Conservation (phyloP, 2,888 invertebrate genomes). For the Chydorus sphaericus region DNA sequence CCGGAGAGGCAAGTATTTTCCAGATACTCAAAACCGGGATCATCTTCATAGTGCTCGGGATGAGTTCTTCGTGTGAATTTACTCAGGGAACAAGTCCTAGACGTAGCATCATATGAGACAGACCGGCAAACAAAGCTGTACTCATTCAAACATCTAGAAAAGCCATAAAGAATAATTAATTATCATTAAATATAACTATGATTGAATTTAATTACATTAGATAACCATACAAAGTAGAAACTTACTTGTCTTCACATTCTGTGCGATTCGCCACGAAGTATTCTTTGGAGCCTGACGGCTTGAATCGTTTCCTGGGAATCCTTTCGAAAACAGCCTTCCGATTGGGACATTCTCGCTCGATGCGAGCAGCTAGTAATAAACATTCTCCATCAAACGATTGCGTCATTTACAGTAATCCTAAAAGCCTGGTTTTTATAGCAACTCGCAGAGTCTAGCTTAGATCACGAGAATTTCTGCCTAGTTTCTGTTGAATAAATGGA, state of each 20-base stretch:
- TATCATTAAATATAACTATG: not conserved
- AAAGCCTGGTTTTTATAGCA: too few species aligned
- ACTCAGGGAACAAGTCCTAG: conserved; percentile 64
- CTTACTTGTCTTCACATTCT: conserved; percentile 67
- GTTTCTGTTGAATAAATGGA: too few species aligned
- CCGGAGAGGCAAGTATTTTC: conserved; percentile 82
- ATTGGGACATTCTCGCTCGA: conserved; percentile 77
- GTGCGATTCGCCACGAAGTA: conserved; percentile 70
- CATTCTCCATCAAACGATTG: not conserved
- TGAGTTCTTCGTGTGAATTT: conserved; percentile 71
- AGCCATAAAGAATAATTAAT: not conserved
- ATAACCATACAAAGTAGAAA: not conserved
- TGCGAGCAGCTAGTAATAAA: conserved; percentile 50
- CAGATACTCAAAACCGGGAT: conserved; percentile 73
- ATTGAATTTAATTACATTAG: not conserved
- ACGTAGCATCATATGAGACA: conserved; percentile 62
- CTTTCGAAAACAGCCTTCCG: conserved; percentile 76
- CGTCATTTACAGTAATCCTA: too few species aligned
- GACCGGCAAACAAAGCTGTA: conserved; percentile 78
- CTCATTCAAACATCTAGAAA: conserved; percentile 58
- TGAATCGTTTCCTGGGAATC: conserved; percentile 43
- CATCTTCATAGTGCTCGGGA: conserved; percentile 67
- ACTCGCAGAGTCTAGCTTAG: too few species aligned
- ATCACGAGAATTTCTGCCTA: too few species aligned
- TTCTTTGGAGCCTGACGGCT: conserved; percentile 62